Evolutionary conservation across 2,113 vertebrate genomes (phyloP), one percentile per base, ranked within the genome.

Genomic region (Octodon degus): DNA sequence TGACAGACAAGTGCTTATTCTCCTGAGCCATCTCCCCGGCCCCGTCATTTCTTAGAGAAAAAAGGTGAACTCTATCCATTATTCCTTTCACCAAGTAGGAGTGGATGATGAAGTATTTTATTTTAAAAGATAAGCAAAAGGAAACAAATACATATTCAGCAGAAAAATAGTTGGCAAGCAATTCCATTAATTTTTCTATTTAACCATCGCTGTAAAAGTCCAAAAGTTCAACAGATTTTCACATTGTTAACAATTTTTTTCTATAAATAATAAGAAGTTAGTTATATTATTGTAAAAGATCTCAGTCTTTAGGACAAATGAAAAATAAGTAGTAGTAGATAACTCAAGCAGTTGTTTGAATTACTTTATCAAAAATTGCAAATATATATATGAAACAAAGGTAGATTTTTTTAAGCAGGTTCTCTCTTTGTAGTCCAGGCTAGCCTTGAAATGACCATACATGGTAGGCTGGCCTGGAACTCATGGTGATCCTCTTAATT

Each of bases 21-120:
- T n/a, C n/a, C n/a, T n/a, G n/a, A n/a, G n/a, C n/a, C n/a, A n/a
- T n/a, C n/a, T n/a, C n/a, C n/a, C n/a, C n/a, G n/a, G n/a, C n/a
- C n/a, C n/a, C n/a, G 32, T 74, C n/a, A 80, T 92, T 94, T 96
- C 79, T 89, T 94, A 68, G 62, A 93, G 88, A 95, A 63, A 84
- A 84, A 63, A 90, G 53, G 34, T 77, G 70, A 87, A 74, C 10
- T 55, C 12, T 63, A 7, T 43, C 25, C 13, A 53, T 83, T 93
- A 76, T 2, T 10, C 14, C 4, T 94, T 93, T 92, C 2, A 86
- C 14, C 32, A 86, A n/a, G 19, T 74, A 74, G 47, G 19, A 72
- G 7, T 62, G 11, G 12, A 16, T 67, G 43, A 53, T 72, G 65
- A 89, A 89, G 55, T 80, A 79, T 47, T 95, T 93, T 93, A 40